phyloP scores from a whole-genome alignment of 2,113 vertebrate genomes.

The Motacilla alba region DNA sequence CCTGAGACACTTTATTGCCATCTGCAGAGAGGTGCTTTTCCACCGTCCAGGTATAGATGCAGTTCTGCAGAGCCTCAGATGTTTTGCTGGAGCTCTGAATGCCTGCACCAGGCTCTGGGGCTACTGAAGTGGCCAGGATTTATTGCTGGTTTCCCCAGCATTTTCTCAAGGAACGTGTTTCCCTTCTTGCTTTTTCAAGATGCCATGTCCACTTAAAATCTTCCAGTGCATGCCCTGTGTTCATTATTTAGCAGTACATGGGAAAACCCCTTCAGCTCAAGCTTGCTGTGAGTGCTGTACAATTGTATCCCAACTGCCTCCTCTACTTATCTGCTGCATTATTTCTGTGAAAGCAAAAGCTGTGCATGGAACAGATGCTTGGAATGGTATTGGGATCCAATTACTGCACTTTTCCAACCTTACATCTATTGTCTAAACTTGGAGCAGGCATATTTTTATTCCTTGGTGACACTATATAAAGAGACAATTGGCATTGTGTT shows the following conservation, averaged over 20 bases:
- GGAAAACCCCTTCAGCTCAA: constrained; percentile 38
- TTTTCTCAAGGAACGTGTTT: background rate
- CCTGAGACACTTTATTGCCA: background rate
- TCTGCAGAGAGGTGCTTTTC: background rate
- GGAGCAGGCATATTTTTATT: constrained; percentile 68
- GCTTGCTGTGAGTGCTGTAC: background rate
- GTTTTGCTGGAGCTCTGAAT: background rate
- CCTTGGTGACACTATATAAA: constrained; percentile 67
- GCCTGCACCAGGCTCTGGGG: background rate
- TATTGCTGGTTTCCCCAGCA: background rate
- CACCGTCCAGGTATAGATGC: background rate
- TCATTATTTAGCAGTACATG: background rate
- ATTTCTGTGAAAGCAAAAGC: constrained; percentile 62
- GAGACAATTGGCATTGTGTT: constrained; percentile 45
- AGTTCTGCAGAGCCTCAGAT: background rate
- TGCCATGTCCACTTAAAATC: constrained; percentile 3
- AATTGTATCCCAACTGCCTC: constrained; percentile 4
- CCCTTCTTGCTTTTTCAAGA: background rate
- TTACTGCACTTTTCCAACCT: constrained; percentile 67
- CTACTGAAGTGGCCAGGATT: background rate
- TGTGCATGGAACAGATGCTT: constrained; percentile 53
- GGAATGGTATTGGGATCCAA: constrained; percentile 63
- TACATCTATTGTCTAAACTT: constrained; percentile 77
- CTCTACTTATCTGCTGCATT: constrained; percentile 45
- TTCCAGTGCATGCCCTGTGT: background rate